Conservation (phyloP, 2,113 vertebrate species). For the Pseudopipra pipra region DNA sequence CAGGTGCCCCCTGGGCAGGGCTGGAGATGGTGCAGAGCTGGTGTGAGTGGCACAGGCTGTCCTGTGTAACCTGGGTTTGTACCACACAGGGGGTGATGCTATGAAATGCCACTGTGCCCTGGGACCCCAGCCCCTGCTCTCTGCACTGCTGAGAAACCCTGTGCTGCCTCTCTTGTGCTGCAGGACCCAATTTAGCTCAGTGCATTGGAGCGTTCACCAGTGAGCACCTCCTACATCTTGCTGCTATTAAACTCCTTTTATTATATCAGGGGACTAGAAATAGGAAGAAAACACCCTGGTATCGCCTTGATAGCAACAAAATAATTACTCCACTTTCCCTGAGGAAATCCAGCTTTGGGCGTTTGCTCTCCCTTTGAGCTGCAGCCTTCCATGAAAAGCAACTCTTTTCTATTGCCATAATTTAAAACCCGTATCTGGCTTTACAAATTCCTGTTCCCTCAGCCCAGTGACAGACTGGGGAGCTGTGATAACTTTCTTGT, state of each 20-base stretch:
- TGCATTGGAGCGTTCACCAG: background rate
- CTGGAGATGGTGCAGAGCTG: background rate
- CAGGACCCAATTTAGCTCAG: background rate
- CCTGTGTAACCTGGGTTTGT: background rate
- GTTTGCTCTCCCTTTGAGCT: accelerated
- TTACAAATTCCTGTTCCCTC: background rate
- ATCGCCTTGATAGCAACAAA: background rate
- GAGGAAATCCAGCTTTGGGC: background rate
- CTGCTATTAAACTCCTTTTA: background rate
- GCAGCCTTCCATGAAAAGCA: background rate
- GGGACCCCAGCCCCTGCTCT: background rate
- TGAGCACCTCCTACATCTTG: background rate
- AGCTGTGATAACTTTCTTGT: conserved; percentile 11
- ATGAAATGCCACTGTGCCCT: accelerated
- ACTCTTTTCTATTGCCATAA: background rate
- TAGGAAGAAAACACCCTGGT: background rate
- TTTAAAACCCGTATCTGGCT: background rate
- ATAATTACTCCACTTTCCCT: background rate
- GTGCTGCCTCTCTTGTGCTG: background rate
- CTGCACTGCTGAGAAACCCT: background rate
- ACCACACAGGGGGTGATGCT: background rate
- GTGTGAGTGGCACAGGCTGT: accelerated
- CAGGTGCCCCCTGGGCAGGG: background rate
- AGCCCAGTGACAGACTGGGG: background rate
- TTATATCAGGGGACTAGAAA: background rate